These are phyloP conservation scores for Chaunax sp. DNA, from an alignment of 2,797 vertebrate genomes.

Conservation along the genomic window DNA sequence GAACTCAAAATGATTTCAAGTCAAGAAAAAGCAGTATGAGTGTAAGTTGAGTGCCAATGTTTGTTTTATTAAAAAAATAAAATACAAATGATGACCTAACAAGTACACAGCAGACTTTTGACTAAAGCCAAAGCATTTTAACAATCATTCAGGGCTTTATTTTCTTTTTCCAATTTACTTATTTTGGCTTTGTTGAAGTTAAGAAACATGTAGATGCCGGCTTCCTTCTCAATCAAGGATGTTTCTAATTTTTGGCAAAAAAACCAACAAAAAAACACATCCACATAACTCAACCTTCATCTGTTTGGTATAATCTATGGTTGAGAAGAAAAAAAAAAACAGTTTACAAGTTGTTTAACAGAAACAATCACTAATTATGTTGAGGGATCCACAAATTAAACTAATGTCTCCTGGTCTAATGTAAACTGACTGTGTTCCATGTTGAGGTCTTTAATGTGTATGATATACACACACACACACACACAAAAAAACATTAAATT, in stretches of 20 bases:
- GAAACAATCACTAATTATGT: constrained; percentile 25
- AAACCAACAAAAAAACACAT: constrained; percentile 27
- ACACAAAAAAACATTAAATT: constrained; percentile 37
- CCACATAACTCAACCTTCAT: constrained; percentile 42
- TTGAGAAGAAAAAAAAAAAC: constrained; percentile 17
- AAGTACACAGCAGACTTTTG: constrained; percentile 79
- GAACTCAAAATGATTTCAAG: neutral
- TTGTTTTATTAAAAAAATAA: constrained; percentile 88
- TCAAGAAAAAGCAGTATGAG: constrained; percentile 4
- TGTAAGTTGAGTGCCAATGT: constrained; percentile 62
- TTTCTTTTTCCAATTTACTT: constrained; percentile 35
- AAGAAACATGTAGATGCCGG: constrained; percentile 37
- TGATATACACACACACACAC: constrained; percentile 53
- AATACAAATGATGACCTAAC: constrained; percentile 86
- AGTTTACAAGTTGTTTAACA: constrained; percentile 37
- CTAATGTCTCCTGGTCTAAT: constrained; percentile 24
- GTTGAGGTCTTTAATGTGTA: constrained; percentile 64
- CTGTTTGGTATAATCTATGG: constrained; percentile 42
- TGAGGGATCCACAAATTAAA: constrained; percentile 12
- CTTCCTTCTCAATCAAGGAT: constrained; percentile 46
- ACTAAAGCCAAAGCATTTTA: constrained; percentile 63
- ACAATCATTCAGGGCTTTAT: constrained; percentile 66
- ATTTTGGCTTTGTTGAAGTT: constrained; percentile 71
- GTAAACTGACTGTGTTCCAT: constrained; percentile 51
- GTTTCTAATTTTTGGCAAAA: constrained; percentile 43